Percentiles rank a stretch among this genome's conserved stretches.
These are phyloP conservation scores for Mystacides longicornis DNA, from an alignment of 2,888 invertebrate species.

Conservation along the genomic window DNA sequence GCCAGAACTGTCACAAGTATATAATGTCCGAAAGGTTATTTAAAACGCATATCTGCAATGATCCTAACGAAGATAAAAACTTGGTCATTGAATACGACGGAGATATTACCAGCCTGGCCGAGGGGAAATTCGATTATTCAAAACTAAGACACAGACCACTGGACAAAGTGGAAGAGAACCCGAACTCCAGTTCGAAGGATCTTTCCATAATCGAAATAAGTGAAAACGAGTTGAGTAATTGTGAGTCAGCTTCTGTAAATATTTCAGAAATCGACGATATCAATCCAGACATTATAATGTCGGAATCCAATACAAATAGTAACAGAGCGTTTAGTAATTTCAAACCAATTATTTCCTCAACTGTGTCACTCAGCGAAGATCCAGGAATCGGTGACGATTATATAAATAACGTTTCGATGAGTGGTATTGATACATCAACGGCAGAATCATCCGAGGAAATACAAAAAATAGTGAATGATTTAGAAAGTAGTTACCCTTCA, in stretches of 20 bases:
- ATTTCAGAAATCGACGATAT: conserved; percentile 7
- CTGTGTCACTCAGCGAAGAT: conserved; percentile 18
- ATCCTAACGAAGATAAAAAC: conserved; percentile 36
- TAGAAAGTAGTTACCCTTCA: conserved; percentile 12
- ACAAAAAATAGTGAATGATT: conserved; percentile 14
- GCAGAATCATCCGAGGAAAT: conserved; percentile 10
- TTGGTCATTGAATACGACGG: conserved; percentile 40
- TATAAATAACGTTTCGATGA: neutral
- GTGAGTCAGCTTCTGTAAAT: conserved; percentile 9
- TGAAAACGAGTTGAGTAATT: conserved; percentile 13
- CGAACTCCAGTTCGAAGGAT: neutral
- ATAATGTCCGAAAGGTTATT: conserved; percentile 40
- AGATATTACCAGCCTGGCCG: conserved; percentile 33
- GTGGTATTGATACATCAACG: neutral
- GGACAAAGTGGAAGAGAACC: neutral
- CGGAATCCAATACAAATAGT: conserved; percentile 8
- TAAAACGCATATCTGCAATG: conserved; percentile 36
- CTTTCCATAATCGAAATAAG: conserved; percentile 15
- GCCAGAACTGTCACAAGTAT: conserved; percentile 43
- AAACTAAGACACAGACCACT: conserved; percentile 9
- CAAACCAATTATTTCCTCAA: conserved; percentile 24
- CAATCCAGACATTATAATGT: conserved; percentile 16
- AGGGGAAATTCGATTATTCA: conserved; percentile 16
- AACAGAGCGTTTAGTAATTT: conserved; percentile 16
- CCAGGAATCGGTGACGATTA: neutral